Conservation (phyloP, 2,888 invertebrate genomes). For the Metalampra italica region DNA sequence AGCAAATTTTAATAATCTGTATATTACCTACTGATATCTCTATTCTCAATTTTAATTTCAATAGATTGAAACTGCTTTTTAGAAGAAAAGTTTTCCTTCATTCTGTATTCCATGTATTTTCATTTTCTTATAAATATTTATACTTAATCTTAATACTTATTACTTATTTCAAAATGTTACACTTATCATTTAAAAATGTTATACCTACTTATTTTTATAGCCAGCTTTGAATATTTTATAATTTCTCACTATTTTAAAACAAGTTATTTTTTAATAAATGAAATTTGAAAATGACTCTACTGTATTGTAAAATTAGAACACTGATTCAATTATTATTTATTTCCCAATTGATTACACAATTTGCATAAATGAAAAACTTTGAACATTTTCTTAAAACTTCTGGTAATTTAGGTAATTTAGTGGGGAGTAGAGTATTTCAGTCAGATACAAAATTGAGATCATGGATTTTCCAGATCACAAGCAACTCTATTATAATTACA, state of each 20-base stretch:
- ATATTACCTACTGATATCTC: constrained; percentile 5
- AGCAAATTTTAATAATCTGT: constrained; percentile 15
- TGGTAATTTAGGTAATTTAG: too few species aligned
- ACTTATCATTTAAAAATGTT: background rate
- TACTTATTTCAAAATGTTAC: constrained; percentile 3
- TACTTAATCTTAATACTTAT: constrained; percentile 18
- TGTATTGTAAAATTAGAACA: background rate
- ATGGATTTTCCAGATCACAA: too few species aligned
- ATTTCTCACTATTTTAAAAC: background rate
- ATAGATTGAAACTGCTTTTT: constrained; percentile 46
- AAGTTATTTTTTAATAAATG: background rate
- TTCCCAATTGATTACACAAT: too few species aligned
- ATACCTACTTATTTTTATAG: background rate
- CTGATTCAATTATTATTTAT: background rate
- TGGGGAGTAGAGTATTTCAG: too few species aligned
- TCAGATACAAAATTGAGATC: too few species aligned
- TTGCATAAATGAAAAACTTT: too few species aligned
- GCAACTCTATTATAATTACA: background rate
- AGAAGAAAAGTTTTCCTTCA: constrained; percentile 52
- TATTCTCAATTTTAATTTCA: constrained; percentile 4
- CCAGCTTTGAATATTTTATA: background rate
- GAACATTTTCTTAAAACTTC: too few species aligned
- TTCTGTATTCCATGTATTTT: constrained; percentile 24
- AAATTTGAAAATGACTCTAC: constrained; percentile 3
- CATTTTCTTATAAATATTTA: constrained; percentile 19